A percentile compares a stretch with the other conserved stretches of the same genome.
phyloP scores from a whole-genome alignment of 1,140 invertebrate species.

The Hycleus phaleratus region DNA sequence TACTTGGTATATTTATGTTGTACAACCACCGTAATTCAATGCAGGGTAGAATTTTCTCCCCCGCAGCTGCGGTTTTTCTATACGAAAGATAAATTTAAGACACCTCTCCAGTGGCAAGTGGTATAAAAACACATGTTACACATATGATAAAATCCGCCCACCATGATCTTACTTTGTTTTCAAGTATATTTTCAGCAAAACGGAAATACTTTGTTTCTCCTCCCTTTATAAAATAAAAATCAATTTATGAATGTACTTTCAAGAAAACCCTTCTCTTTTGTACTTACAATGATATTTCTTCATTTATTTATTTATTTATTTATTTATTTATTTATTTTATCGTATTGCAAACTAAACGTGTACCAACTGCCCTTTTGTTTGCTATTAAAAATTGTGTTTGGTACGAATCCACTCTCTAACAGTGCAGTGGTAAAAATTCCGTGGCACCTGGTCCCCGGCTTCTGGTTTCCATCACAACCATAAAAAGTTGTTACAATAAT shows the following conservation, averaged over 20 bases:
- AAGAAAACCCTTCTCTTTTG: too few species aligned
- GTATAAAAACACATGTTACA: slow-evolving; percentile 20
- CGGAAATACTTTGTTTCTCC: slow-evolving; percentile 4
- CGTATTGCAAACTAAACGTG: slow-evolving; percentile 10
- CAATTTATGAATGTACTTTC: too few species aligned
- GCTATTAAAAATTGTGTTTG: slow-evolving; percentile 8
- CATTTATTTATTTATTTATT: too few species aligned
- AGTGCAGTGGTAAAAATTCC: background rate
- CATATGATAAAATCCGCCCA: slow-evolving; percentile 13
- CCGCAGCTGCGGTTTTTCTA: slow-evolving; percentile 8
- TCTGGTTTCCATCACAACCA: slow-evolving; percentile 16
- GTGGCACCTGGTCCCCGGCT: slow-evolving; percentile 10
- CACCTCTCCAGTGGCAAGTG: slow-evolving; percentile 21
- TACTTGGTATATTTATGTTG: too few species aligned
- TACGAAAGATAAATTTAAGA: slow-evolving; percentile 17
- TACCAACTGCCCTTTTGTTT: slow-evolving; percentile 14
- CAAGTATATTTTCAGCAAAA: slow-evolving; percentile 4
- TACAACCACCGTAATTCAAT: background rate
- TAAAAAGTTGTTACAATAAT: slow-evolving; percentile 12
- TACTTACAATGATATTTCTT: too few species aligned
- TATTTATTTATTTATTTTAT: too few species aligned
- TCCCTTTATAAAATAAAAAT: too few species aligned
- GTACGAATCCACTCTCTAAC: slow-evolving; percentile 11
- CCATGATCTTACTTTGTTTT: slow-evolving; percentile 2
- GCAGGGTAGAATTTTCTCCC: slow-evolving; percentile 4